Evolutionary conservation across 30 jellyfish, hydroid and myxozoan species (phyloP).

Genomic region (Clytia hemisphaerica): DNA sequence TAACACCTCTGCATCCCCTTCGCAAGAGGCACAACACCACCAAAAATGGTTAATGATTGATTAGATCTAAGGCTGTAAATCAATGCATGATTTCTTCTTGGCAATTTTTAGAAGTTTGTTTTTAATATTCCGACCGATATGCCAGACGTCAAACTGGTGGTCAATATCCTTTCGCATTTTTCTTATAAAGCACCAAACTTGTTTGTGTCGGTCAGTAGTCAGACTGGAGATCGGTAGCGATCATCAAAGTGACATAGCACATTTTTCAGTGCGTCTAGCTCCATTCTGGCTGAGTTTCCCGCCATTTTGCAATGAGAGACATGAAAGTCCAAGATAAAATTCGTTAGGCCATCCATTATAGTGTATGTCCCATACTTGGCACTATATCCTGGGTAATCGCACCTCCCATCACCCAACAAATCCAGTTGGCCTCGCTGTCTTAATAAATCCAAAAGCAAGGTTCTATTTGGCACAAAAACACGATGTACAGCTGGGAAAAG

Average conservation of each 20-base stretch:
- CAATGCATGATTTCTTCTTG: constrained; percentile 1
- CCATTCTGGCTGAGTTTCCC: constrained; percentile 15
- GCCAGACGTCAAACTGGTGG: constrained; percentile 42
- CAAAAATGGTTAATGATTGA: too few relatives aligned
- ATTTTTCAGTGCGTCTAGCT: constrained; percentile 16
- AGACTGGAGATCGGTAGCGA: constrained; percentile 6
- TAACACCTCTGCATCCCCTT: constrained; percentile 3
- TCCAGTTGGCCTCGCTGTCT: constrained; percentile 4
- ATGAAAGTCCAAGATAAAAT: too few relatives aligned
- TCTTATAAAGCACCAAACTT: constrained; percentile 14
- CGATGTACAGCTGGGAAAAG: constrained; percentile 11
- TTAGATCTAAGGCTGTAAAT: constrained; percentile 9
- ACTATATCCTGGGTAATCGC: constrained; percentile 29
- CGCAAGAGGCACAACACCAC: constrained; percentile 28
- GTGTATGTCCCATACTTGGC: constrained; percentile 43
- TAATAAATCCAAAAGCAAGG: background rate
- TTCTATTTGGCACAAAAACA: background rate
- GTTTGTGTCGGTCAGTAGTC: constrained; percentile 25
- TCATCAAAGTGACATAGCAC: background rate
- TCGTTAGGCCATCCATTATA: constrained; percentile 45
- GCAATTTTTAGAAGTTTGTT: constrained; percentile 12
- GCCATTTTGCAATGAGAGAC: too few relatives aligned
- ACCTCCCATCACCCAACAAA: constrained; percentile 37
- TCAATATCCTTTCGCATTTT: constrained; percentile 1
- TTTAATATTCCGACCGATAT: constrained; percentile 4